Base-by-base conservation (phyloP, 2,797 vertebrate species). In the Atherinosoma microstoma region DNA sequence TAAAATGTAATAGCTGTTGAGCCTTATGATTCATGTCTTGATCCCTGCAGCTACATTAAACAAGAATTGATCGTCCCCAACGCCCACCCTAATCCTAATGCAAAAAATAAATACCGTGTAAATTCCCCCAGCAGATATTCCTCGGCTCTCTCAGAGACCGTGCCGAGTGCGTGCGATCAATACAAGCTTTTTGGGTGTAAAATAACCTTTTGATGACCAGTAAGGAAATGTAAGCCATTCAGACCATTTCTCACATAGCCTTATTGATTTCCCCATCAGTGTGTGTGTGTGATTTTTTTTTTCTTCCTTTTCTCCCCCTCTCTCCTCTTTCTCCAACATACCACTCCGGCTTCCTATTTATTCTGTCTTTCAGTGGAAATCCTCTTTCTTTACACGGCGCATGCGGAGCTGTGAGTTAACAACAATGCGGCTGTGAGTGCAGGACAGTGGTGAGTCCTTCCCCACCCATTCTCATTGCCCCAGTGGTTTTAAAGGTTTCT, bases 151-250 rank as follows among this genome's bases (percentile, higher is more conserved):
- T 87, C 88, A 74, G 89, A 85, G 92, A 87, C 91, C 73, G 67
- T 75, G 87, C 87, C 92, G 87, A 90, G 89, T 87, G 94, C 85
- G 82, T 87, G 88, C 92, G 94, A 96, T 97, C 96, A 79, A 97
- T 98, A 95, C 61, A 79, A 87, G 95, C 95, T 96, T 96, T 74
- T 96, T 96, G 92, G 93, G 94, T 95, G 95, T 96, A 96, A 96
- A 97, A 97, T 96, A 96, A 96, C 94, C 96, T 96, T 97, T 95
- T 97, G 94, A 96, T 96, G 95, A 95, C 94, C 92, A 92, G 91
- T 87, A 90, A 94, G 94, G 94, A 96, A 96, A 95, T 89, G 94
- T 87, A 92, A 95, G 92, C 89, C 93, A 84, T 90, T 94, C 84
- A 87, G 89, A 87, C 84, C 76, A 91, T 95, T 96, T 92, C 88